These are phyloP conservation scores for Papilio polyxenes DNA, from an alignment of 1,140 invertebrate species.

Conservation along the genomic window DNA sequence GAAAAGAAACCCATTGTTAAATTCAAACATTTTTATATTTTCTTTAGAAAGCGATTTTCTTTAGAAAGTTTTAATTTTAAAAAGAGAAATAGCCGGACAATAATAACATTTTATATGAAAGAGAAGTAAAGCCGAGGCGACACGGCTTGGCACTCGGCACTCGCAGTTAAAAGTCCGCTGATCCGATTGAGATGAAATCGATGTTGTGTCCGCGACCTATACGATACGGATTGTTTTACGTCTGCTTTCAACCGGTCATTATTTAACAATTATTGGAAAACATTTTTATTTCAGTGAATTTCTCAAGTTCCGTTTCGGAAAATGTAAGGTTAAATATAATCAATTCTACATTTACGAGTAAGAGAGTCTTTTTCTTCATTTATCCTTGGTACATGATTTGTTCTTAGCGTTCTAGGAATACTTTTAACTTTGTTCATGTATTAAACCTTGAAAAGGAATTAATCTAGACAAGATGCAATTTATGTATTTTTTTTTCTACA, in stretches of 20 bases:
- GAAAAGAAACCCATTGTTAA: background rate
- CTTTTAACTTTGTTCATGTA: too few relatives aligned
- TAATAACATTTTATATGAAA: constrained; percentile 13
- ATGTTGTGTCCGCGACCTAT: background rate
- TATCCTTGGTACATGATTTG: too few relatives aligned
- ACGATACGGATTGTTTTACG: background rate
- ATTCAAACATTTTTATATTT: too few relatives aligned
- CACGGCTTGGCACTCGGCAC: constrained; percentile 30
- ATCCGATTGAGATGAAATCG: constrained; percentile 32
- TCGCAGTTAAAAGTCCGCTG: constrained; percentile 30
- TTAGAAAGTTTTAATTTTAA: background rate
- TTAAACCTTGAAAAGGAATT: background rate
- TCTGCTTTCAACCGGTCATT: background rate
- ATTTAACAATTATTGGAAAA: background rate
- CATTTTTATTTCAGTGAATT: background rate
- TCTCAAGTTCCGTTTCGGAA: background rate
- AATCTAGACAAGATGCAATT: background rate
- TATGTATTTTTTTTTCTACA: too few relatives aligned
- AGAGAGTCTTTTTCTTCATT: too few relatives aligned
- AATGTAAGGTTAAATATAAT: background rate
- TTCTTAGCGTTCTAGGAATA: background rate
- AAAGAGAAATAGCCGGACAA: constrained; percentile 1
- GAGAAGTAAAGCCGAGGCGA: constrained; percentile 6
- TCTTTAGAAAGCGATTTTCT: background rate
- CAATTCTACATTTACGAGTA: background rate